phyloP scores from a whole-genome alignment of 2,113 vertebrate genomes.

The Aplodontia rufa region DNA sequence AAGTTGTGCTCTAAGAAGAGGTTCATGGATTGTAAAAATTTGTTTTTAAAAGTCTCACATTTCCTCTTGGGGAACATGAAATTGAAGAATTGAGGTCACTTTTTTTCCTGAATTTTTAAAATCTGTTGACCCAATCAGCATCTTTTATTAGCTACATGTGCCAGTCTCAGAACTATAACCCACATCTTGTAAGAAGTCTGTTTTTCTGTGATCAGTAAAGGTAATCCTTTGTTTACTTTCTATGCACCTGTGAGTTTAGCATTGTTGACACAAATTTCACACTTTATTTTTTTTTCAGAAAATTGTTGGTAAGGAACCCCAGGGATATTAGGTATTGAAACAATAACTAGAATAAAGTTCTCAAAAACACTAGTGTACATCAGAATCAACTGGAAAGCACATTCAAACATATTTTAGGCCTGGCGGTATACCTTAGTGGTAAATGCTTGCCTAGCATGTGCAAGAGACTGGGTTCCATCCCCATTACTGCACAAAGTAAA shows the following conservation, averaged over 20 bases:
- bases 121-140: not conserved
- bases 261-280: slow-evolving; percentile 43
- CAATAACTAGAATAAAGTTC: not conserved
- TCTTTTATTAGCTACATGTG: not conserved
- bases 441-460: not conserved
- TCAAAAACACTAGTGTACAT: not conserved
- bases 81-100: not conserved
- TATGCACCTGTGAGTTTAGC: slow-evolving; percentile 14
- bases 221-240: slow-evolving; percentile 35
- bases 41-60: not conserved
- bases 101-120: not conserved
- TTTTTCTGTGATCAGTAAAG: not conserved
- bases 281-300: not conserved
- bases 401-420: not conserved
- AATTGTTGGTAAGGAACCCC: slow-evolving; percentile 6
- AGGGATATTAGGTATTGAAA: slow-evolving; percentile 60
- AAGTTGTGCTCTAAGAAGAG: not conserved
- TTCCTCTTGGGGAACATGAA: slow-evolving; percentile 2
- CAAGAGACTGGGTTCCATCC: not conserved
- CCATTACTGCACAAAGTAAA: not conserved
- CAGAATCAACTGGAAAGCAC: not conserved
- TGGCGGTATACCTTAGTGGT: not conserved
- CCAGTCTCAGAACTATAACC: not conserved
- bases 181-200: not conserved
- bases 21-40: not conserved